phyloP scores from a whole-genome alignment of 2,888 invertebrate genomes.

The Nomada ruficornis region DNA sequence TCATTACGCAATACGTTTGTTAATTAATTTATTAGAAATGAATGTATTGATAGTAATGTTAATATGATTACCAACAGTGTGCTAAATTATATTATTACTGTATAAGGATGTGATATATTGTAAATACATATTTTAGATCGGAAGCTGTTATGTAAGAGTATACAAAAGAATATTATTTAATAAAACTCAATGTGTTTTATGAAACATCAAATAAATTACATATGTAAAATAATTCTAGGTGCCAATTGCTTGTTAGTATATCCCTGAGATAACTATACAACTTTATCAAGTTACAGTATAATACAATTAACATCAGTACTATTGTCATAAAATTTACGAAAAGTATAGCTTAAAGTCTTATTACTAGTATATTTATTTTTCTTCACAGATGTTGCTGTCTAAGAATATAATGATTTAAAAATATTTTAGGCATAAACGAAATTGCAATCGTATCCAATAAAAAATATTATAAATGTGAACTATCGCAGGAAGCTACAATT shows the following conservation, averaged over 20 bases:
- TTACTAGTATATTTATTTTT: not conserved
- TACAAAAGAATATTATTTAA: conserved; percentile 47
- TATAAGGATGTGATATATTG: conserved; percentile 66
- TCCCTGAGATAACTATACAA: not conserved
- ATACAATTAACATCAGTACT: not conserved
- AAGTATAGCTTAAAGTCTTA: not conserved
- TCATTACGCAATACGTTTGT: conserved; percentile 26
- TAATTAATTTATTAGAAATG: conserved; percentile 51
- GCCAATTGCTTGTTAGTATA: not conserved
- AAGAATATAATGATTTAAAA: not conserved
- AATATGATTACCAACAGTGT: conserved; percentile 32
- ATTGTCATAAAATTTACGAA: not conserved
- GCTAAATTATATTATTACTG: conserved; percentile 33
- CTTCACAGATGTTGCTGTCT: not conserved
- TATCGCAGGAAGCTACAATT: not conserved
- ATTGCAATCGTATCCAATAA: not conserved
- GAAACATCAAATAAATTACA: conserved; percentile 54
- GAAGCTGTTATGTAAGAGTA: conserved; percentile 52
- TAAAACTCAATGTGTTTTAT: conserved; percentile 38
- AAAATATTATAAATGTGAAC: not conserved
- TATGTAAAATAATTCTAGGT: conserved; percentile 14
- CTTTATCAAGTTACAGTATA: not conserved
- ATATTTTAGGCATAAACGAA: not conserved
- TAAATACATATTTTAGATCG: conserved; percentile 61
- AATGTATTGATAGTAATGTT: conserved; percentile 37